phyloP scores from a whole-genome alignment of 2,888 invertebrate genomes.

The Chrysolina americana region DNA sequence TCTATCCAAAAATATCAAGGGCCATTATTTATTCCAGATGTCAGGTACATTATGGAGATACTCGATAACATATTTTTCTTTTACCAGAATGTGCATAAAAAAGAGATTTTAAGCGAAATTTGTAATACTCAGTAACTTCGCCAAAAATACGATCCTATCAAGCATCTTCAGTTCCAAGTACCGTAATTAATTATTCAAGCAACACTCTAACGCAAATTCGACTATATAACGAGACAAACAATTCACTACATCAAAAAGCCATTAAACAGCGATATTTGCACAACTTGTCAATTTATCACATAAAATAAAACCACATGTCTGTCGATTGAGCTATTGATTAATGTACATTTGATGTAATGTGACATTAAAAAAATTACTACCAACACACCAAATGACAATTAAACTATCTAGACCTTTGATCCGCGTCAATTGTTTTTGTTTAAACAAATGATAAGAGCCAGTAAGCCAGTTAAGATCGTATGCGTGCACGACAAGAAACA shows the following conservation, averaged over 20 bases:
- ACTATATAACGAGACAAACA: constrained; percentile 11
- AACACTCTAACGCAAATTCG: constrained; percentile 3
- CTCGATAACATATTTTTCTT: too few relatives aligned
- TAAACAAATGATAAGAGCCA: constrained; percentile 16
- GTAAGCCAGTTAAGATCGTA: background rate
- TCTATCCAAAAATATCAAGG: too few relatives aligned
- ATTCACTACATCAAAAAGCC: constrained; percentile 26
- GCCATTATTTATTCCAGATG: too few relatives aligned
- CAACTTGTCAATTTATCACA: constrained; percentile 19
- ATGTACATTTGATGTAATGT: constrained; percentile 5
- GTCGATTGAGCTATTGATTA: constrained; percentile 14
- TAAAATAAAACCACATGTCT: constrained; percentile 20
- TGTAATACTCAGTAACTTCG: too few relatives aligned
- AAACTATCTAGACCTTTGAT: constrained; percentile 24
- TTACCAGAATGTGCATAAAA: too few relatives aligned
- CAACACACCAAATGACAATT: constrained; percentile 11
- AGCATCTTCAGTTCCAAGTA: background rate
- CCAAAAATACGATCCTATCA: too few relatives aligned
- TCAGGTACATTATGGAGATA: too few relatives aligned
- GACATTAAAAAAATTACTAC: constrained; percentile 18
- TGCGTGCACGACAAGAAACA: background rate
- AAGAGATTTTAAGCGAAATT: too few relatives aligned
- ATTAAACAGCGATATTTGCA: constrained; percentile 20
- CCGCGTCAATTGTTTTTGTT: constrained; percentile 23
- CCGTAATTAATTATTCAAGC: background rate